A percentile compares a stretch with the other conserved stretches of the same genome.
Evolutionary conservation across 2,797 vertebrate genomes (phyloP).

Genomic region (Microhierax caerulescens): DNA sequence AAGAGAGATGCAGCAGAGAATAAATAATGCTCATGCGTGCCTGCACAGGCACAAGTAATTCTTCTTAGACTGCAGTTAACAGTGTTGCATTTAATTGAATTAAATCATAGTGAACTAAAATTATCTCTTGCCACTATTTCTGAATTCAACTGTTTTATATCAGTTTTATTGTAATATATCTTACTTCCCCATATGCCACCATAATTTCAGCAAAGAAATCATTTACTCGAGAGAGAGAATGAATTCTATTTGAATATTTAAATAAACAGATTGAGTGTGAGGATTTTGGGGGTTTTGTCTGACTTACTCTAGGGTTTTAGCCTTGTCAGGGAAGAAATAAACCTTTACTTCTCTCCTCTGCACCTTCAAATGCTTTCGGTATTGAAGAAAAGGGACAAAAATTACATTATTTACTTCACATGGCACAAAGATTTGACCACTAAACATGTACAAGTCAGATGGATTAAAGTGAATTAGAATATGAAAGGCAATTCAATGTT

Average conservation of each 20-base stretch:
- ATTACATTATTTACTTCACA: conserved; percentile 32
- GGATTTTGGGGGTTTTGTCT: conserved; percentile 3
- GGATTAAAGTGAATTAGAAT: conserved; percentile 44
- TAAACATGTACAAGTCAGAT: conserved; percentile 50
- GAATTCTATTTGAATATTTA: conserved; percentile 72
- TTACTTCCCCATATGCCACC: conserved; percentile 65
- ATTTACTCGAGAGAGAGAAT: conserved; percentile 38
- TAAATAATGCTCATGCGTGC: conserved; percentile 30
- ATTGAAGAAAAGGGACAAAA: conserved; percentile 49
- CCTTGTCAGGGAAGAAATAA: conserved; percentile 61
- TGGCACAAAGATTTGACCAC: conserved; percentile 24
- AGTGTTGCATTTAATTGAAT: conserved; percentile 66
- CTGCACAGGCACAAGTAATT: conserved; percentile 9
- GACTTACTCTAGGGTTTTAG: conserved; percentile 51
- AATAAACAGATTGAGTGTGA: conserved; percentile 55
- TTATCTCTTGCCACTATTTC: conserved; percentile 55
- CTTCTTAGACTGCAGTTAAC: conserved; percentile 43
- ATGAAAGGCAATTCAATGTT: background rate
- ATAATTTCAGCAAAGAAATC: conserved; percentile 56
- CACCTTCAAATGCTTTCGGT: conserved; percentile 14
- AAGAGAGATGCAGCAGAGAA: background rate
- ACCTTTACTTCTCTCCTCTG: conserved; percentile 2
- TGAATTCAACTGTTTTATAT: conserved; percentile 68
- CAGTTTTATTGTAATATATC: conserved; percentile 66
- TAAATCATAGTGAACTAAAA: conserved; percentile 68